Percentiles rank a stretch among this genome's conserved stretches.
phyloP scores from a whole-genome alignment of 2,797 vertebrate genomes.

The Chaetophractus vellerosus region DNA sequence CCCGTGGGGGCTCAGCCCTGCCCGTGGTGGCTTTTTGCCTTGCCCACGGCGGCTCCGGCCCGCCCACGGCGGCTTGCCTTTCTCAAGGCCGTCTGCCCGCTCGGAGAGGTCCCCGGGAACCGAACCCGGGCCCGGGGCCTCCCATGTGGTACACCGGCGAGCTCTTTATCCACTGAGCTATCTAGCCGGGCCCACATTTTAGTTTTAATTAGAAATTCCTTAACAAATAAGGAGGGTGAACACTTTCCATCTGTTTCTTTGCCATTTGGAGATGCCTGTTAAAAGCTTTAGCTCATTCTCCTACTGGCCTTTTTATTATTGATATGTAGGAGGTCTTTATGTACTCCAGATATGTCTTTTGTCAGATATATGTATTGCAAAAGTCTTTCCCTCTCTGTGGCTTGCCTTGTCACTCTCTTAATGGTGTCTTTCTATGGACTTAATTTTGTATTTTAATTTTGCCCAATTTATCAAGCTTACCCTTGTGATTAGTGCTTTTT shows the following conservation, averaged over 20 bases:
- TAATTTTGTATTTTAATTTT: constrained; percentile 32
- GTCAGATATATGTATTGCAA: not conserved
- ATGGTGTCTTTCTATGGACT: not conserved
- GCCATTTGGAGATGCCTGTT: constrained; percentile 41
- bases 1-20: too few species aligned
- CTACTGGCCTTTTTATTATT: not conserved
- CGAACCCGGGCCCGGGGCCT: too few species aligned
- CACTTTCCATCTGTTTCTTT: not conserved
- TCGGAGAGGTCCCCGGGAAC: too few species aligned
- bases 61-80: too few species aligned
- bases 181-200: too few species aligned
- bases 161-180: too few species aligned
- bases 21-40: too few species aligned
- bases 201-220: constrained; percentile 65
- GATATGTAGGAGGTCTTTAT: not conserved
- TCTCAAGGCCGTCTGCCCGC: too few species aligned
- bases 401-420: not conserved
- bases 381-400: not conserved
- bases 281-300: constrained; percentile 37
- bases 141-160: too few species aligned
- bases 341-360: not conserved
- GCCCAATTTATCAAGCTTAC: not conserved
- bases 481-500: not conserved
- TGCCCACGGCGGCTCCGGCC: too few species aligned
- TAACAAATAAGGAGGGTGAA: constrained; percentile 19